Percentiles rank a stretch among this genome's conserved stretches.
Conservation (phyloP, 2,888 invertebrate species). For the Lamproptera curius region DNA sequence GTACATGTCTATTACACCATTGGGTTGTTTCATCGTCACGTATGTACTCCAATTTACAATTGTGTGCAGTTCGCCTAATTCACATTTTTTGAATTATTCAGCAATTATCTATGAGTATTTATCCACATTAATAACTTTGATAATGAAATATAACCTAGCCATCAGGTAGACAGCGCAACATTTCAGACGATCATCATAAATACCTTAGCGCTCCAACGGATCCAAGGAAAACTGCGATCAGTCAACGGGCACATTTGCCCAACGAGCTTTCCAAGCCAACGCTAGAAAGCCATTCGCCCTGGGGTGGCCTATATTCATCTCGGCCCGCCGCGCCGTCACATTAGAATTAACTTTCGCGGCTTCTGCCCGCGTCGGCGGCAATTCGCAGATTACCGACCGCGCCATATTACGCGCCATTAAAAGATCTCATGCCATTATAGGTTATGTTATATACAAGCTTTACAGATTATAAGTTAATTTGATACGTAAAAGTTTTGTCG, state of each 20-base stretch:
- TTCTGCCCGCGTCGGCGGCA: slow-evolving; percentile 14
- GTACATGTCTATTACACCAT: too few species aligned
- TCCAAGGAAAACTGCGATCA: neutral
- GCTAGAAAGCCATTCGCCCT: slow-evolving; percentile 17
- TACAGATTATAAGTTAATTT: too few species aligned
- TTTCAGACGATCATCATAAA: neutral
- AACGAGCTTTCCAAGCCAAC: slow-evolving; percentile 16
- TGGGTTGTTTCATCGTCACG: too few species aligned
- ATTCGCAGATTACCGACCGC: slow-evolving; percentile 10
- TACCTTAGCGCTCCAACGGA: neutral
- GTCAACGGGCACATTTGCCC: neutral
- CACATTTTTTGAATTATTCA: too few species aligned
- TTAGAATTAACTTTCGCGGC: slow-evolving; percentile 20
- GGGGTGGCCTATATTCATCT: slow-evolving; percentile 16
- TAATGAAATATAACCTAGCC: too few species aligned
- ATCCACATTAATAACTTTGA: too few species aligned
- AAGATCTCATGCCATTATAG: neutral
- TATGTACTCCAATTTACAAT: too few species aligned
- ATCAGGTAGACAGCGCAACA: too few species aligned
- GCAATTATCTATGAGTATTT: too few species aligned
- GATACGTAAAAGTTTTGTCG: too few species aligned
- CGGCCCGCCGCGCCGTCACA: slow-evolving; percentile 8
- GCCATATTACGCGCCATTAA: neutral
- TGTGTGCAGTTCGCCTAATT: too few species aligned
- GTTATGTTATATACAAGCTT: neutral